Evolutionary conservation across 2,797 vertebrate species (phyloP).

Genomic region (Echiichthys vipera): DNA sequence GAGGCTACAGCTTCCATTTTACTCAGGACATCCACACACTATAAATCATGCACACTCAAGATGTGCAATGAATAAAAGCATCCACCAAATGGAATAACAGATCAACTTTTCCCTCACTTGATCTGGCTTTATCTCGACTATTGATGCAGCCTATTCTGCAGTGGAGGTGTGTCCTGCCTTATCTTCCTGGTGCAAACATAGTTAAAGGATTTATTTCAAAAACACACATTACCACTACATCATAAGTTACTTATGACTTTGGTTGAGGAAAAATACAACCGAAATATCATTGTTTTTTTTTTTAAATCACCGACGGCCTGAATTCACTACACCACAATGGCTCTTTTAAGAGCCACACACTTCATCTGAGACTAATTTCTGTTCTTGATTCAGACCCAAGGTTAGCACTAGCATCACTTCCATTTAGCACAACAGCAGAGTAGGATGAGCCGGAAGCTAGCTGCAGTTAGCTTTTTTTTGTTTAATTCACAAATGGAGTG

Average conservation of each 20-base stretch:
- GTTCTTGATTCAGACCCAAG: too few relatives aligned
- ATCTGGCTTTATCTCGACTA: not conserved
- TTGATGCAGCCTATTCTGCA: not conserved
- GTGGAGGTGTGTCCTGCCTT: not conserved
- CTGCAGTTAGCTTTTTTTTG: too few relatives aligned
- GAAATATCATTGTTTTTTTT: too few relatives aligned
- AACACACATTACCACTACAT: not conserved
- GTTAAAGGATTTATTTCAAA: slow-evolving; percentile 3
- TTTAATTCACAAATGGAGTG: too few relatives aligned
- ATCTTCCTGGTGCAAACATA: not conserved
- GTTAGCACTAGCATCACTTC: too few relatives aligned
- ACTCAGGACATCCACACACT: slow-evolving; percentile 19
- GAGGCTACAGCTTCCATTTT: slow-evolving; percentile 9
- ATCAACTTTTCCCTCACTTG: slow-evolving; percentile 35
- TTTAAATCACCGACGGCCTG: too few relatives aligned
- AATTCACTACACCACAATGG: too few relatives aligned
- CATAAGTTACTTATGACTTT: not conserved
- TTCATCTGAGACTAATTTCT: too few relatives aligned
- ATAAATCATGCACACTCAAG: slow-evolving; percentile 30
- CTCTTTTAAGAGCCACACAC: too few relatives aligned
- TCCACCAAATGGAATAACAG: slow-evolving; percentile 42
- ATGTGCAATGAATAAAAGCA: slow-evolving; percentile 33
- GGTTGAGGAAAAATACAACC: too few relatives aligned
- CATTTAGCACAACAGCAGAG: too few relatives aligned
- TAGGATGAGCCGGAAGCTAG: too few relatives aligned